Evolutionary conservation across 2,888 invertebrate species (phyloP), one percentile per base, ranked within the genome.

Genomic region (Campoletis raptor): DNA sequence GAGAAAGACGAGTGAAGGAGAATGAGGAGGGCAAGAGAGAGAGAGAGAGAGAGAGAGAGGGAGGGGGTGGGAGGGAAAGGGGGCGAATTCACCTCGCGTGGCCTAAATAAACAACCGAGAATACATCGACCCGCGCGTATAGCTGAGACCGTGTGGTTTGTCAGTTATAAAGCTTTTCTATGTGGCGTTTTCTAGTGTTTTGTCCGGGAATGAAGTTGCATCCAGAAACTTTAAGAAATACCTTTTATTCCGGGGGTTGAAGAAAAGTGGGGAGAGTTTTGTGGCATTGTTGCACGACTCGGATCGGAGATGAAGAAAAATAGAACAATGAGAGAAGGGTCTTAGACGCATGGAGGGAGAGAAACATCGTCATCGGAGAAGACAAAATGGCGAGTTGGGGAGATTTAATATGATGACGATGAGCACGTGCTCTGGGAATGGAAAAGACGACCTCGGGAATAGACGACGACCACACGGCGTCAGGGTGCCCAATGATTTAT

Each of bases 21-120:
- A 77, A 67, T 40, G 81, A 67, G 61, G 42, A 66, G 10, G 70
- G 37, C 30, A 30, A 30, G 73, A 48, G 81, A 0, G n/a, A 21
- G 15, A 48, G 64, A 37, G 81, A 40, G 69, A 40, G 72, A 61
- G 48, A n/a, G 72, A 48, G 81, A 2, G 24, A 21, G 15, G 57
- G 54, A 37, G 81, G 45, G 69, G 45, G 72, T 18, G 15, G 57
- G 54, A 37, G 81, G 45, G 69, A 40, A 66, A 61, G 48, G 45
- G 40, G 89, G 91, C 89, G 92, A 92, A 93, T 94, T 93, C 94
- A 93, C 93, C 93, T 93, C 94, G 92, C 90, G 90, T 94, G 94
- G 93, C 94, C 94, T 94, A 94, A 94, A 94, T 94, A 94, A 94
- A 94, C 94, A 94, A 94, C 94, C 94, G 93, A 94, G 94, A 94